A percentile compares a stretch with the other conserved stretches of the same genome.
phyloP scores from a whole-genome alignment of 2,888 invertebrate species.

The Cheilosia vulpina region DNA sequence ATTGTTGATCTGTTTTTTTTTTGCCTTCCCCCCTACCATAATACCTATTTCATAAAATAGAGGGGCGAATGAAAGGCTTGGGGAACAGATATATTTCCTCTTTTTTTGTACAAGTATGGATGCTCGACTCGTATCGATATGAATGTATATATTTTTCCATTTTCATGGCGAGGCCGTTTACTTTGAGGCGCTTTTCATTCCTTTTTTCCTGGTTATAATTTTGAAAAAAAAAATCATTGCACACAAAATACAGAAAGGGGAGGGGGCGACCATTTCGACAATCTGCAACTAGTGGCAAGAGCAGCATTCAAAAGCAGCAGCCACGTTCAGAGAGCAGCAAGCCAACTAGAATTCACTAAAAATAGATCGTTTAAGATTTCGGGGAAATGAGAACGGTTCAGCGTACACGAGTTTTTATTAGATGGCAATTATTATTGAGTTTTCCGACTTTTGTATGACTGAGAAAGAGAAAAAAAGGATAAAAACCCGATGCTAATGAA shows the following conservation, averaged over 20 bases:
- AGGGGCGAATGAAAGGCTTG: too few relatives aligned
- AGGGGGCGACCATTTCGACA: neutral
- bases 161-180: too few relatives aligned
- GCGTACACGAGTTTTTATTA: neutral
- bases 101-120: too few relatives aligned
- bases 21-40: too few relatives aligned
- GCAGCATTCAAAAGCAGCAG: neutral
- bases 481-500: neutral
- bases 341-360: constrained; percentile 47
- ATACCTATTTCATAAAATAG: too few relatives aligned
- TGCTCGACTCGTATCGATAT: too few relatives aligned
- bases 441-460: constrained; percentile 4
- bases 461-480: neutral
- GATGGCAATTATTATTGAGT: neutral
- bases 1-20: constrained; percentile 28
- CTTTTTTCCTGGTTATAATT: too few relatives aligned
- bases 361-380: constrained; percentile 65
- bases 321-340: constrained; percentile 4
- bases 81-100: too few relatives aligned
- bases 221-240: neutral
- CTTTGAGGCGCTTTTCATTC: too few relatives aligned
- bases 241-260: neutral
- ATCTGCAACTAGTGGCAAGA: constrained; percentile 5
- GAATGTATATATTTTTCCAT: too few relatives aligned
- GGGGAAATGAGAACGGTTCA: constrained; percentile 51